Percentiles rank a stretch among this genome's conserved stretches.
Conservation (phyloP, 2,888 invertebrate species). For the Venusia cambrica region DNA sequence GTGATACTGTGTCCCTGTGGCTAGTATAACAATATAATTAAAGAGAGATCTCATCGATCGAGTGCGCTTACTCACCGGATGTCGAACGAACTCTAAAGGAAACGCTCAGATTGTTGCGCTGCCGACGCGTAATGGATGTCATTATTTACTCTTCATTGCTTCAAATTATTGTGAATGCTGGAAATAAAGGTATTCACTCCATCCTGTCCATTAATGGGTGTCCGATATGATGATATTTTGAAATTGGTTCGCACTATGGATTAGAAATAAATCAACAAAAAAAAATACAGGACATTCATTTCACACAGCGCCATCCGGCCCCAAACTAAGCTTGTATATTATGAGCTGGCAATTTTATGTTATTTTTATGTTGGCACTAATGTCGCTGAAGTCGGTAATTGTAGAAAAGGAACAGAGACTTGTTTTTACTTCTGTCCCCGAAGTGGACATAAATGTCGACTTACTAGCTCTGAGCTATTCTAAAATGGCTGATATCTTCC, state of each 20-base stretch:
- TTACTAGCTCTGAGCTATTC: constrained; percentile 11
- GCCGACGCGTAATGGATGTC: constrained; percentile 62
- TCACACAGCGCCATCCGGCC: too few species aligned
- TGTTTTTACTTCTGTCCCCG: constrained; percentile 8
- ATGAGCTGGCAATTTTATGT: too few species aligned
- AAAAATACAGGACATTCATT: too few species aligned
- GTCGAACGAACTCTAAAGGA: constrained; percentile 62
- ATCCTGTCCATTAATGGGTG: not conserved
- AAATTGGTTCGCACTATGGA: too few species aligned
- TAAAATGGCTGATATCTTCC: constrained; percentile 16
- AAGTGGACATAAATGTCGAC: constrained; percentile 12
- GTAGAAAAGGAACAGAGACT: too few species aligned
- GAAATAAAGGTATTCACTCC: constrained; percentile 15
- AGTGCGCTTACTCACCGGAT: constrained; percentile 48
- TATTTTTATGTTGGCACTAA: too few species aligned
- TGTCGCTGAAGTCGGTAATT: too few species aligned
- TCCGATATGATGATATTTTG: too few species aligned
- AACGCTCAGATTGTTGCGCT: constrained; percentile 61
- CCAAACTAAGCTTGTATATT: too few species aligned
- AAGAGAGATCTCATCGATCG: constrained; percentile 64
- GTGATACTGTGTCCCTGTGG: too few species aligned
- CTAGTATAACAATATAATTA: constrained; percentile 78
- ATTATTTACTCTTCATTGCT: constrained; percentile 50
- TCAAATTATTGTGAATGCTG: constrained; percentile 26
- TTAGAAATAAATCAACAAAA: too few species aligned